phyloP scores from a whole-genome alignment of 1,140 invertebrate genomes.

The Euwallacea fornicatus region DNA sequence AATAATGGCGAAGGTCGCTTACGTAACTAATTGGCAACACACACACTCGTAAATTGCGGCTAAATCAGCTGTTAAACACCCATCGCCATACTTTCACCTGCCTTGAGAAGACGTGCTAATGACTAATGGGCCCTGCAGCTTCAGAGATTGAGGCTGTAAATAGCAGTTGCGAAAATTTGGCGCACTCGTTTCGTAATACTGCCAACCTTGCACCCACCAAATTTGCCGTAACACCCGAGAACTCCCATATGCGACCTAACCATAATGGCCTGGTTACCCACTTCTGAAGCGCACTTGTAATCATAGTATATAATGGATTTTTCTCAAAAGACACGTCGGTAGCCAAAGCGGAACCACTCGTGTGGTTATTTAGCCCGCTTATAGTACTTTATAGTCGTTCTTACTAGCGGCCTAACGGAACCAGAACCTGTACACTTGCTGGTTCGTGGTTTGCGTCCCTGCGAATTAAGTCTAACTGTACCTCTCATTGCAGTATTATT shows the following conservation, averaged over 20 bases:
- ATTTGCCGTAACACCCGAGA: neutral
- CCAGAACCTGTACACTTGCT: conserved; percentile 23
- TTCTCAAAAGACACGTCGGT: conserved; percentile 1
- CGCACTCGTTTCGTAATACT: neutral
- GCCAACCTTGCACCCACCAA: neutral
- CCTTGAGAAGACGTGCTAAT: neutral
- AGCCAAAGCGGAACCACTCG: conserved; percentile 21
- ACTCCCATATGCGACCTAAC: neutral
- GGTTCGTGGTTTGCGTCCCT: conserved; percentile 17
- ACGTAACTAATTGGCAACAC: neutral
- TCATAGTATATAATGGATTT: neutral
- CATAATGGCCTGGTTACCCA: neutral
- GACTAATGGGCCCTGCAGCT: neutral
- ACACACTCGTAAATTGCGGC: neutral
- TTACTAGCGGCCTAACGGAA: conserved; percentile 23
- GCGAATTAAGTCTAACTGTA: conserved; percentile 27
- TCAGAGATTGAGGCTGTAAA: neutral
- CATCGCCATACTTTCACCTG: neutral
- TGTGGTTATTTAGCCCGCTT: neutral
- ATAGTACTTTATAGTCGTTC: conserved; percentile 12
- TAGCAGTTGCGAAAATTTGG: conserved; percentile 1
- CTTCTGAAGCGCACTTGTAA: neutral
- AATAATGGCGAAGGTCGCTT: conserved; percentile 7
- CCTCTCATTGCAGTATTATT: neutral
- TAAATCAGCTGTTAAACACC: conserved; percentile 9